Evolutionary conservation across 1,140 invertebrate species (phyloP).

Genomic region (Araneus ventricosus): DNA sequence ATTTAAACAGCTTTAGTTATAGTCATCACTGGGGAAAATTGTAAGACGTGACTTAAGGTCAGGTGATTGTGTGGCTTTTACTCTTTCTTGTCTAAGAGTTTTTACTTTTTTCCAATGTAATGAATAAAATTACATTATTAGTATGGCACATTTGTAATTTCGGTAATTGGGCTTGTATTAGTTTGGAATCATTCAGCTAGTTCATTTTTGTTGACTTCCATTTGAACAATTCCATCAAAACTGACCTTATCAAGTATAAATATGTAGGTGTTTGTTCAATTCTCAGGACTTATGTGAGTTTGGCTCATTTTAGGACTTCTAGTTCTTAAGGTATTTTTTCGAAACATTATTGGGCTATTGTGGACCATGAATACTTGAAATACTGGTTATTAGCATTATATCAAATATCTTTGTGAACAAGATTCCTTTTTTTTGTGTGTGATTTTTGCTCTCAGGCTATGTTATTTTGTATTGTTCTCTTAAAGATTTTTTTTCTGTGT

Average conservation of each 20-base stretch:
- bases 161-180: not conserved
- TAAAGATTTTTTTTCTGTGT: not conserved
- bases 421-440: not conserved
- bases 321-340: not conserved
- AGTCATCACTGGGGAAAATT: too few relatives aligned
- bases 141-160: not conserved
- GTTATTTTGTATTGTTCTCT: slow-evolving; percentile 15
- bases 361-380: slow-evolving; percentile 1
- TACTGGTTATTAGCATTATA: not conserved
- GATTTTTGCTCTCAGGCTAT: slow-evolving; percentile 30
- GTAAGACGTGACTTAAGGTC: too few relatives aligned
- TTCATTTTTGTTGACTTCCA: not conserved
- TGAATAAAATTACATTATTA: not conserved
- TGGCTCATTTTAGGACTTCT: not conserved
- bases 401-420: slow-evolving; percentile 1
- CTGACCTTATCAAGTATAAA: not conserved
- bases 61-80: not conserved
- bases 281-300: slow-evolving; percentile 4
- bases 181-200: not conserved
- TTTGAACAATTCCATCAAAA: not conserved
- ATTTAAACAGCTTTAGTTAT: too few relatives aligned
- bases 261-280: not conserved
- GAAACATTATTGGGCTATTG: not conserved
- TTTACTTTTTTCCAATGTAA: not conserved
- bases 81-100: not conserved